Percentiles rank a stretch among this genome's conserved stretches.
phyloP scores from a whole-genome alignment of 2,888 invertebrate species.

The Carpatolechia fugitivella region DNA sequence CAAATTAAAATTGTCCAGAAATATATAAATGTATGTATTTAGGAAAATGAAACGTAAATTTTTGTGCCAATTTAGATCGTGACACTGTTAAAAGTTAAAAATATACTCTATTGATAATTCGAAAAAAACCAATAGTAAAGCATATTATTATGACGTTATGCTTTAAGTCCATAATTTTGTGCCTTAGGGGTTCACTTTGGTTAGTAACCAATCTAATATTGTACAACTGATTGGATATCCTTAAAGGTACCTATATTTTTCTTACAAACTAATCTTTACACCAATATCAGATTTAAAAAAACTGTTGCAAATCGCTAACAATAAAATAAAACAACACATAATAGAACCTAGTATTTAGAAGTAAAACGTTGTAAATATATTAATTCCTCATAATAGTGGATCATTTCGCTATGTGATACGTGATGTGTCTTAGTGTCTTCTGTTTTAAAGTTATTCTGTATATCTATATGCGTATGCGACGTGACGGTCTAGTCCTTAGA shows the following conservation, averaged over 20 bases:
- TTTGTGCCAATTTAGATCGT: slow-evolving; percentile 19
- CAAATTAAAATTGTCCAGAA: slow-evolving; percentile 1
- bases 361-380: slow-evolving; percentile 54
- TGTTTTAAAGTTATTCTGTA: background rate
- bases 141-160: too few species aligned
- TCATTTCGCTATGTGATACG: slow-evolving; percentile 54
- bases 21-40: slow-evolving; percentile 25
- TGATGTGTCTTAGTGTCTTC: background rate
- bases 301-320: too few species aligned
- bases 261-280: too few species aligned
- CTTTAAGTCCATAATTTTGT: background rate
- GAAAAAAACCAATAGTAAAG: too few species aligned
- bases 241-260: background rate
- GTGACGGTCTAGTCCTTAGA: slow-evolving; percentile 63
- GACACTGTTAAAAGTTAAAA: too few species aligned
- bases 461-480: slow-evolving; percentile 30
- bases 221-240: background rate
- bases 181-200: background rate
- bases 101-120: too few species aligned
- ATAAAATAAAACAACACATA: background rate
- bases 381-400: slow-evolving; percentile 66
- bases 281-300: too few species aligned
- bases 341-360: background rate
- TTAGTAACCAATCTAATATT: background rate
- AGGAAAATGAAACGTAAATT: slow-evolving; percentile 21